These are phyloP conservation scores for Erythrolamprus reginae DNA, from an alignment of 2,113 vertebrate species.

Conservation along the genomic window DNA sequence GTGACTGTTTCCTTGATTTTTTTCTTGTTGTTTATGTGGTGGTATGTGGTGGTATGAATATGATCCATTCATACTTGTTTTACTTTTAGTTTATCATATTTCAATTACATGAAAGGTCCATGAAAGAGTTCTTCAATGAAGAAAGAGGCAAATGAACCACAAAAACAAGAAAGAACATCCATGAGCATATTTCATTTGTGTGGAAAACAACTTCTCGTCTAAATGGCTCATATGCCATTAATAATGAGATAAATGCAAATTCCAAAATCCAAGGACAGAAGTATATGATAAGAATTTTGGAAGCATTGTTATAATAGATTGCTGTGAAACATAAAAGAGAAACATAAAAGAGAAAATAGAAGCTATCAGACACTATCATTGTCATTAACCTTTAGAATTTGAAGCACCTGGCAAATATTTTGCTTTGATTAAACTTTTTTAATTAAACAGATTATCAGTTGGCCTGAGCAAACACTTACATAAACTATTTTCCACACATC, in stretches of 20 bases:
- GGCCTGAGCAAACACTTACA: conserved; percentile 46
- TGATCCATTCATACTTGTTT: not conserved
- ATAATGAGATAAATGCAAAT: not conserved
- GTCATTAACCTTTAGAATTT: conserved; percentile 35
- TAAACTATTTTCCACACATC: conserved; percentile 46
- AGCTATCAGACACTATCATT: conserved; percentile 14
- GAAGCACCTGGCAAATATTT: conserved; percentile 26
- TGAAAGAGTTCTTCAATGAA: not conserved
- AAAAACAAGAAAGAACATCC: not conserved
- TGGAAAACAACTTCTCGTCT: not conserved
- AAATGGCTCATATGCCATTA: not conserved
- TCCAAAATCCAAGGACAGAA: not conserved
- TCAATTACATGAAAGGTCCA: not conserved
- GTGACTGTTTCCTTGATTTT: too few relatives aligned
- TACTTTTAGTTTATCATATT: not conserved
- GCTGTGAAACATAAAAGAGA: conserved; percentile 21
- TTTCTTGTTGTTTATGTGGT: too few relatives aligned
- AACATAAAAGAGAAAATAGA: conserved; percentile 3
- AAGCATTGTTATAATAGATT: not conserved
- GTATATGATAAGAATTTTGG: not conserved
- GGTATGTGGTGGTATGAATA: too few relatives aligned
- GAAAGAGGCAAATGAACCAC: not conserved
- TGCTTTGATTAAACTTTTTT: conserved; percentile 37
- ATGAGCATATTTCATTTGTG: not conserved
- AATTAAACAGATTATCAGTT: conserved; percentile 39